Base-by-base conservation (phyloP, 2,113 vertebrate species). In the Spea multiplicata region DNA sequence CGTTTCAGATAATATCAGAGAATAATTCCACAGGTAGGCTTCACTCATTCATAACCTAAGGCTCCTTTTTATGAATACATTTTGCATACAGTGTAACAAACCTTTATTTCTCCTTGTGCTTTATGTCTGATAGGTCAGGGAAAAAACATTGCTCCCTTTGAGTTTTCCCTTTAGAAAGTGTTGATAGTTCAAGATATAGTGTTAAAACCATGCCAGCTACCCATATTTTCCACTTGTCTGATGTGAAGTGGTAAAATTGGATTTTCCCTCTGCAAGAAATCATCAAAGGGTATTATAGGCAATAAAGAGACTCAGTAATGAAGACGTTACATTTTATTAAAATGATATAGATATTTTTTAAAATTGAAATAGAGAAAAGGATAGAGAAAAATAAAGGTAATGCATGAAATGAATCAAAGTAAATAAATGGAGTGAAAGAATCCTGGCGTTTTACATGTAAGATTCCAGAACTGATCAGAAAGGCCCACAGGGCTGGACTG, bases 1-100 rank as follows among this genome's bases (percentile, higher is more conserved):
- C n/a, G 66, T 73, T 69, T 72, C 62, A 80, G 77, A 80, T 80
- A 80, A 80, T 80, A 80, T 80, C 77, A 80, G 61, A 67, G 16
- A 67, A 57, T 73, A 80, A 73, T 80, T 73, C 62, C 62, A 55
- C 77, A 80, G 70, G 77, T 80, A 80, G 49, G 62, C 48, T 45
- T 10, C 68, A 10, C 30, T 73, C 44, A 50, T 61, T 47, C 62
- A 49, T 59, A 62, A 66, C 77, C 69, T 9, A 3, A 57, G 70
- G 77, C 77, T n/a, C 12, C 59, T 80, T 73, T 65, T 61, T 72
- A 47, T 73, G 53, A 50, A 3, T 59, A 66, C 62, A 57, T 53
- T 66, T 73, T 70, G 62, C 71, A 67, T 73, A 65, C 64, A 80
- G 77, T 73, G 62, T 57, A 66, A 73, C 77, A 66, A 80, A 80